Conservation (phyloP, 2,888 invertebrate genomes). For the Galerucella pusilla region DNA sequence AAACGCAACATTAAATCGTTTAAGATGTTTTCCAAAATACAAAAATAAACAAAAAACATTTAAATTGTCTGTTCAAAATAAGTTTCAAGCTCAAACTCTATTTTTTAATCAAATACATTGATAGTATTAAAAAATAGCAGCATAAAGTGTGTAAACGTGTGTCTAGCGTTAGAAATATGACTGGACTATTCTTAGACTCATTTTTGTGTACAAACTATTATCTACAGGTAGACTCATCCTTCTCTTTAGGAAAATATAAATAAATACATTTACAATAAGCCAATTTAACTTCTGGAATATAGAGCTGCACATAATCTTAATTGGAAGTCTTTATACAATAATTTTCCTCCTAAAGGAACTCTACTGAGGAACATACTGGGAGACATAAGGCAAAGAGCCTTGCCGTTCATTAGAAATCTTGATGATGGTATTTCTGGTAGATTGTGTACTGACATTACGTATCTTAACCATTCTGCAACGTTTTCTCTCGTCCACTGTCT, state of each 20-base stretch:
- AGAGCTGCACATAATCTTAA: conserved; percentile 76
- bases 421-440: conserved; percentile 69
- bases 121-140: too few relatives aligned
- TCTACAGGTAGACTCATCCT: not conserved
- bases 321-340: conserved; percentile 77
- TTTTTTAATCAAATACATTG: too few relatives aligned
- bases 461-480: conserved; percentile 74
- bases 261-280: conserved; percentile 1
- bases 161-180: too few relatives aligned
- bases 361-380: conserved; percentile 78
- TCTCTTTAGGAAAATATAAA: not conserved
- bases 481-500: conserved; percentile 77
- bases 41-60: too few relatives aligned
- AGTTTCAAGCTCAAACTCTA: too few relatives aligned
- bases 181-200: not conserved
- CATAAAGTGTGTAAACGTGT: too few relatives aligned
- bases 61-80: too few relatives aligned
- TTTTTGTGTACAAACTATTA: not conserved
- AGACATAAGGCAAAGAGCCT: conserved; percentile 83
- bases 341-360: conserved; percentile 76
- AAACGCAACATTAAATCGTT: not conserved
- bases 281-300: conserved; percentile 61
- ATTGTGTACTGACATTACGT: conserved; percentile 70
- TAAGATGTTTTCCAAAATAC: too few relatives aligned
- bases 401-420: conserved; percentile 84